Conservation (phyloP, 1,140 invertebrate genomes). For the Lamellibrachia luymesi region DNA sequence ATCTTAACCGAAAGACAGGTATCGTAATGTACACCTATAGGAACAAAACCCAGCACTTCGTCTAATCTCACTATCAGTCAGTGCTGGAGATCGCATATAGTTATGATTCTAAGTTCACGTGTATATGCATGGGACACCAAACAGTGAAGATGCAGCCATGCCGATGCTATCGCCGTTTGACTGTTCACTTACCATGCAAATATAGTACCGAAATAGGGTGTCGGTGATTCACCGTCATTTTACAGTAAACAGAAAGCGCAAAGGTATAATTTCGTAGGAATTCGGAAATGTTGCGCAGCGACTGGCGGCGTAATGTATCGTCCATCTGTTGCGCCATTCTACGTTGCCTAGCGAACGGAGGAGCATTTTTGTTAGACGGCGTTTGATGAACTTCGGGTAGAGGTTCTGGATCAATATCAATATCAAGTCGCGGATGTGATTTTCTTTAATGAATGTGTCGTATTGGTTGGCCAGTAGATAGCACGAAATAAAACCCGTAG, state of each 20-base stretch:
- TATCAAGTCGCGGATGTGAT: too few relatives aligned
- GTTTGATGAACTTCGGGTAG: not conserved
- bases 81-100: not conserved
- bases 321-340: not conserved
- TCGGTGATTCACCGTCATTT: not conserved
- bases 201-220: not conserved
- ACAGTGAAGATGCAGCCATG: not conserved
- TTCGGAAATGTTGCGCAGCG: not conserved
- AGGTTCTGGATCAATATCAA: too few relatives aligned
- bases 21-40: not conserved
- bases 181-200: not conserved
- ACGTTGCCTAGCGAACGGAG: not conserved
- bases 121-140: not conserved
- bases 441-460: not conserved
- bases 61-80: not conserved
- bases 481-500: too few relatives aligned
- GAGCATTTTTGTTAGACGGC: not conserved
- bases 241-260: not conserved
- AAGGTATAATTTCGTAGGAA: slow-evolving; percentile 1
- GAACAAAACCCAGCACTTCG: not conserved
- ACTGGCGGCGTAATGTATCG: not conserved
- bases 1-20: not conserved
- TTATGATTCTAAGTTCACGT: not conserved
- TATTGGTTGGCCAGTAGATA: too few relatives aligned
- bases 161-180: not conserved